Percentiles rank a stretch among this genome's conserved stretches.
phyloP scores from a whole-genome alignment of 1,140 invertebrate species.

The Heliothis subflexa region DNA sequence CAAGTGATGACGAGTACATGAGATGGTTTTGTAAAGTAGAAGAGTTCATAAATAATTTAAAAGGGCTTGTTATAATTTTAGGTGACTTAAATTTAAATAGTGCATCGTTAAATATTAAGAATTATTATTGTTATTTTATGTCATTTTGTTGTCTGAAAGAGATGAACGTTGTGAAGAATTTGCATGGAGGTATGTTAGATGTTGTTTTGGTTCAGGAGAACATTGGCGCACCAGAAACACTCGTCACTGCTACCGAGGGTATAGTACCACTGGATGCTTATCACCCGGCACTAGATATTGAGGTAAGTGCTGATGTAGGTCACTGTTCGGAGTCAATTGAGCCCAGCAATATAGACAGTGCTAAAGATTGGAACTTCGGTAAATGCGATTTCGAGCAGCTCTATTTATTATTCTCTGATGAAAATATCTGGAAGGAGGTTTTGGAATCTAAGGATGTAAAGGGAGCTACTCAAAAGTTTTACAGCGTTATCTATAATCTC shows the following conservation, averaged over 20 bases:
- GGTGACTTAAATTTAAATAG: slow-evolving; percentile 2
- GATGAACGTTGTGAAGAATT: neutral
- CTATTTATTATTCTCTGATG: too few relatives aligned
- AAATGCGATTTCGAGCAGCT: too few relatives aligned
- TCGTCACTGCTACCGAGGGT: neutral
- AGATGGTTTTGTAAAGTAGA: slow-evolving; percentile 9
- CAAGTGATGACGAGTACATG: neutral
- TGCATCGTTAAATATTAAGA: slow-evolving; percentile 3
- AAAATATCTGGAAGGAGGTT: too few relatives aligned
- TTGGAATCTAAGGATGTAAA: too few relatives aligned
- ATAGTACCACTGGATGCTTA: neutral
- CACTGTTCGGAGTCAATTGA: too few relatives aligned
- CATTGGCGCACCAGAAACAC: neutral
- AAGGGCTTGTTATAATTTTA: neutral
- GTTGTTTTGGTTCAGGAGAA: slow-evolving; percentile 5
- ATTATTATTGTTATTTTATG: slow-evolving; percentile 25
- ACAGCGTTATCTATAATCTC: neutral
- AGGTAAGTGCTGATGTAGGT: neutral
- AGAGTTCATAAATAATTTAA: neutral
- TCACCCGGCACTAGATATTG: neutral
- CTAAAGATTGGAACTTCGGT: too few relatives aligned
- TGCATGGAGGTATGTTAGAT: slow-evolving; percentile 4
- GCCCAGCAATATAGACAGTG: too few relatives aligned
- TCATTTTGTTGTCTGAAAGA: neutral
- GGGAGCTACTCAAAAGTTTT: too few relatives aligned